Evolutionary conservation across 2,113 vertebrate species (phyloP).

Genomic region (Phylloscopus whistleri): DNA sequence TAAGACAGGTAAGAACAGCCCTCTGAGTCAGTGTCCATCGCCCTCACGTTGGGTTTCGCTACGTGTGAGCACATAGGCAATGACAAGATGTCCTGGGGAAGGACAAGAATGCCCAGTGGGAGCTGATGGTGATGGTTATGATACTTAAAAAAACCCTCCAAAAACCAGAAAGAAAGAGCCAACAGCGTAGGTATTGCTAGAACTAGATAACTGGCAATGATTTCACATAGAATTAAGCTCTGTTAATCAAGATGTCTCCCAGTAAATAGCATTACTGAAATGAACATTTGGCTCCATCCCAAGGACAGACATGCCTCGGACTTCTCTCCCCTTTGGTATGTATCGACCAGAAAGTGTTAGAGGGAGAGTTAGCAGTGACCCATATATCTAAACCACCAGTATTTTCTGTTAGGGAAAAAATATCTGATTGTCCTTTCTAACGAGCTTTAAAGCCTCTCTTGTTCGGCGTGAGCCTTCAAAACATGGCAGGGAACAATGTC

Average conservation of each 20-base stretch:
- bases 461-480: neutral
- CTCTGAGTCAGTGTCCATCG: constrained; percentile 53
- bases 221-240: neutral
- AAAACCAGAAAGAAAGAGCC: neutral
- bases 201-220: neutral
- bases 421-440: constrained; percentile 34
- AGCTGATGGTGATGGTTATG: neutral
- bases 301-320: constrained; percentile 21
- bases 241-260: constrained; percentile 47
- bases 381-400: neutral
- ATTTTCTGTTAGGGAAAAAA: constrained; percentile 42
- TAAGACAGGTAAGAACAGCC: constrained; percentile 40
- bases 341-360: constrained; percentile 39
- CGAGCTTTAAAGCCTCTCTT: neutral
- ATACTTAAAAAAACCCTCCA: neutral
- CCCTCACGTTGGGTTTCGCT: constrained; percentile 43
- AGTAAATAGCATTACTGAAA: constrained; percentile 39
- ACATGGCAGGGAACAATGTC: neutral
- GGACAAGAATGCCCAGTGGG: rapidly evolving
- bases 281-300: neutral
- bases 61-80: neutral
- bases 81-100: constrained; percentile 41
- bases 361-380: constrained; percentile 34
- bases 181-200: neutral
- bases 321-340: constrained; percentile 23